These are phyloP conservation scores for Chaitophorus viminalis DNA, from an alignment of 2,888 invertebrate genomes.

Conservation along the genomic window DNA sequence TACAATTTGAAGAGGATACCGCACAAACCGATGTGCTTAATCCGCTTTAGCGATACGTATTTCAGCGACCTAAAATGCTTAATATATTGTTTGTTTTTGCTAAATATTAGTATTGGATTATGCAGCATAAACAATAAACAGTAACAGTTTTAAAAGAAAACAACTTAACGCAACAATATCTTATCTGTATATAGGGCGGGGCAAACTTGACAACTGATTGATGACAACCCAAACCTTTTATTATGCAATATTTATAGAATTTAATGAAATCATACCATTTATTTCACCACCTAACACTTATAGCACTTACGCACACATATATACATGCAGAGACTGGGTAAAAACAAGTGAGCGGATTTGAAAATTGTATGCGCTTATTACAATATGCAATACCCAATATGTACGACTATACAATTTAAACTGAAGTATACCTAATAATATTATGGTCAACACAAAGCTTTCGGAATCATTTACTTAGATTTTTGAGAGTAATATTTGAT, in stretches of 20 bases:
- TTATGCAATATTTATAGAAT: slow-evolving; percentile 49
- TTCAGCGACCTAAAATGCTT: slow-evolving; percentile 41
- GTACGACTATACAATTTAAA: background rate
- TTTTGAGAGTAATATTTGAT: background rate
- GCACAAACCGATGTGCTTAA: slow-evolving; percentile 6
- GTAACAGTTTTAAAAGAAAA: slow-evolving; percentile 31
- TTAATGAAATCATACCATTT: slow-evolving; percentile 54
- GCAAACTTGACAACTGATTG: slow-evolving; percentile 58
- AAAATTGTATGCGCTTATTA: background rate
- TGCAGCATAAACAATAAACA: slow-evolving; percentile 48
- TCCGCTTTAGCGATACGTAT: slow-evolving; percentile 24
- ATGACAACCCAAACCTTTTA: slow-evolving; percentile 48
- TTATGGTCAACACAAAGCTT: background rate
- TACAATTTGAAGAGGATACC: background rate
- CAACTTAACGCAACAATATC: slow-evolving; percentile 48
- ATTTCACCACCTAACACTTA: slow-evolving; percentile 53
- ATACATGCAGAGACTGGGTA: background rate
- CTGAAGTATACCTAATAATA: no score
- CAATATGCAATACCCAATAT: background rate
- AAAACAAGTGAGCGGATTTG: background rate
- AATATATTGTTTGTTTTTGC: slow-evolving; percentile 38
- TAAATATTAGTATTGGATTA: slow-evolving; percentile 51
- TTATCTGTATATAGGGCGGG: slow-evolving; percentile 40
- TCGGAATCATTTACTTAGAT: background rate
- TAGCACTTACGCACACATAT: background rate